Conservation (phyloP, 2,888 invertebrate species). For the Melitaea athalia region DNA sequence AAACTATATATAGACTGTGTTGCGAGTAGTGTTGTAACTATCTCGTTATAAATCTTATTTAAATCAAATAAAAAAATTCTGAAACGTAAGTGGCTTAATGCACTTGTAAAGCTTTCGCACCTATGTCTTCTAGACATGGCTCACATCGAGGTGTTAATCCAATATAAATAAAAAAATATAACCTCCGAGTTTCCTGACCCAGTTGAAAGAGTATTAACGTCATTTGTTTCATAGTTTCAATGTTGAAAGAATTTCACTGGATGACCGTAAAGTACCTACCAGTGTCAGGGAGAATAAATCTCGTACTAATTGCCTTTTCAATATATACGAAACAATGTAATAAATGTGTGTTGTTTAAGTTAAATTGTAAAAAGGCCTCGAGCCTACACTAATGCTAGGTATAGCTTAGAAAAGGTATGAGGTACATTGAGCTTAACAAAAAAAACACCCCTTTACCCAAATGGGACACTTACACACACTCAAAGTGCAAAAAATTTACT, state of each 20-base stretch:
- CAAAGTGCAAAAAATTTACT: too few species aligned
- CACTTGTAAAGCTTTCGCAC: constrained; percentile 18
- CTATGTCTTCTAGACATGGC: constrained; percentile 27
- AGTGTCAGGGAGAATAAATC: neutral
- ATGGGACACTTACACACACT: too few species aligned
- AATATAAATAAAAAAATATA: constrained; percentile 22
- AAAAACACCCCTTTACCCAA: too few species aligned
- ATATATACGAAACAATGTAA: too few species aligned
- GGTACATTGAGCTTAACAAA: too few species aligned
- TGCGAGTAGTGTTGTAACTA: too few species aligned
- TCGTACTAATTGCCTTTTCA: too few species aligned
- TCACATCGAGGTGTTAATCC: constrained; percentile 31
- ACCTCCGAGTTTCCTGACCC: neutral
- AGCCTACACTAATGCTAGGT: too few species aligned
- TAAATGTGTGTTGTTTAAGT: too few species aligned
- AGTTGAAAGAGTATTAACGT: constrained; percentile 7
- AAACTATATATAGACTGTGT: too few species aligned
- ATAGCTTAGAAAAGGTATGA: too few species aligned
- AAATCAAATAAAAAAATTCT: constrained; percentile 1
- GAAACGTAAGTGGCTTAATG: constrained; percentile 23
- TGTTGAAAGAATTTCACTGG: neutral
- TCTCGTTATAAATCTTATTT: neutral
- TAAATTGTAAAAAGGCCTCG: too few species aligned
- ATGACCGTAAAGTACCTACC: neutral
- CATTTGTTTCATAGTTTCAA: constrained; percentile 2